A percentile compares a stretch with the other conserved stretches of the same genome.
phyloP scores from a whole-genome alignment of 2,797 vertebrate species.

The Pagetopsis macropterus region DNA sequence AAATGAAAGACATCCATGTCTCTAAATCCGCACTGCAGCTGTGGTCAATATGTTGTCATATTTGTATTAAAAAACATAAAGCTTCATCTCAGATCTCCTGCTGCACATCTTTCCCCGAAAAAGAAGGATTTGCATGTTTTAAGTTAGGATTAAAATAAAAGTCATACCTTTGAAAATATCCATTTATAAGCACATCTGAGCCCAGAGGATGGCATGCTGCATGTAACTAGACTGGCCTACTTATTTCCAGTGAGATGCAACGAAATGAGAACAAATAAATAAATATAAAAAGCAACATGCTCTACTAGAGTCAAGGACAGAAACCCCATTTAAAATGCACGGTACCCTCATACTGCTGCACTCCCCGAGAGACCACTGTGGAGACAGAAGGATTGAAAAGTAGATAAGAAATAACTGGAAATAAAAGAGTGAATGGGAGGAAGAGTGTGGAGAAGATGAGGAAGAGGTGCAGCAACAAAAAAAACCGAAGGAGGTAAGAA shows the following conservation, averaged over 20 bases:
- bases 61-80: background rate
- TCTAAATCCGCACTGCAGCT: slow-evolving; percentile 11
- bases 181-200: slow-evolving; percentile 16
- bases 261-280: background rate
- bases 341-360: slow-evolving; percentile 51
- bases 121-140: slow-evolving; percentile 18
- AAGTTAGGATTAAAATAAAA: slow-evolving; percentile 22
- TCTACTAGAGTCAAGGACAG: slow-evolving; percentile 36
- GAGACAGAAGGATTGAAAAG: slow-evolving; percentile 18
- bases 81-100: slow-evolving; percentile 1
- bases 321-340: slow-evolving; percentile 45
- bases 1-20: background rate
- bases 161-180: slow-evolving; percentile 36
- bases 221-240: slow-evolving; percentile 19
- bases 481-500: slow-evolving; percentile 2
- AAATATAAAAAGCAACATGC: slow-evolving; percentile 8
- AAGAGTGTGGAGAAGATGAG: background rate
- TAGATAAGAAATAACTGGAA: slow-evolving; percentile 12
- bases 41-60: slow-evolving; percentile 3
- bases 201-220: slow-evolving; percentile 11
- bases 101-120: background rate
- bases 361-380: slow-evolving; percentile 12
- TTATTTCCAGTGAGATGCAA: slow-evolving; percentile 37
- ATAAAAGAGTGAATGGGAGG: slow-evolving; percentile 8
- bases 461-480: background rate